Conservation (phyloP, 2,888 invertebrate genomes). For the Osmoderma eremita region DNA sequence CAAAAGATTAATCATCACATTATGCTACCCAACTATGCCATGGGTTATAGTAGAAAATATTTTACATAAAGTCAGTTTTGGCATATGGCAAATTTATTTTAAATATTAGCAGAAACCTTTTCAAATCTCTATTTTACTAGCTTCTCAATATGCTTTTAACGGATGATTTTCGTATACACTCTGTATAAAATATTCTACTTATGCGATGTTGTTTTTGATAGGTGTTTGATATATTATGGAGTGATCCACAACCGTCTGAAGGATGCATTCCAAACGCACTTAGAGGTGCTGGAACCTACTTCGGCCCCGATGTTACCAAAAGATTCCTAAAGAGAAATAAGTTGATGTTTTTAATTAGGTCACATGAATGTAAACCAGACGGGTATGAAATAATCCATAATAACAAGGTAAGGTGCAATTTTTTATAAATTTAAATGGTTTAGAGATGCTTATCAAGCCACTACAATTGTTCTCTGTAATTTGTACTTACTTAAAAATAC, state of each 20-base stretch:
- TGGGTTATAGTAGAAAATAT: no score
- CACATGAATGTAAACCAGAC: slow-evolving; percentile 93
- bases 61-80: no score
- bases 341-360: slow-evolving; percentile 81
- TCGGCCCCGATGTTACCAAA: slow-evolving; percentile 89
- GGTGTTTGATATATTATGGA: slow-evolving; percentile 95
- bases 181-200: no score
- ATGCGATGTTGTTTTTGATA: slow-evolving; percentile 57
- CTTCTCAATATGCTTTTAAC: no score
- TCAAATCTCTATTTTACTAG: no score
- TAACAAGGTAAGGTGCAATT: slow-evolving; percentile 71
- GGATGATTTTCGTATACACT: no score
- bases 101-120: no score
- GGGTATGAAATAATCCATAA: slow-evolving; percentile 90
- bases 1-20: no score
- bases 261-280: slow-evolving; percentile 86
- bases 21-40: no score
- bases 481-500: not conserved
- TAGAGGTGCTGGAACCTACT: slow-evolving; percentile 92
- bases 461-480: not conserved
- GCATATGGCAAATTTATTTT: no score
- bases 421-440: not conserved
- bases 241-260: slow-evolving; percentile 83
- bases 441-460: not conserved
- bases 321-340: slow-evolving; percentile 81